phyloP scores from a whole-genome alignment of 23 tunicate species.

The Styela clava region DNA sequence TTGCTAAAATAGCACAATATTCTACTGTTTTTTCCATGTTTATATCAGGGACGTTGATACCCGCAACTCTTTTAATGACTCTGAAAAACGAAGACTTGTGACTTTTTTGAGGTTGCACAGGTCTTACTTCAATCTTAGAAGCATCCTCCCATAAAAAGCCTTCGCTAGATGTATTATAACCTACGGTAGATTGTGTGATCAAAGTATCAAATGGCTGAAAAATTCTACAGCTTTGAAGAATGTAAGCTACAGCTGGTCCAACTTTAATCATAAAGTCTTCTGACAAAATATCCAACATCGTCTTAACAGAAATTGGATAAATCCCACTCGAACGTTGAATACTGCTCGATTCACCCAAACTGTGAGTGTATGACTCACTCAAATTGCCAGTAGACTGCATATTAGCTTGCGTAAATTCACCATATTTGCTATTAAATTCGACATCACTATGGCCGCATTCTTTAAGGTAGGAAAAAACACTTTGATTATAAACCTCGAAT shows the following conservation, averaged over 20 bases:
- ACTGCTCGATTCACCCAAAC: not conserved
- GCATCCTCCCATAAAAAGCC: slow-evolving; percentile 6
- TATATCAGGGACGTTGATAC: not conserved
- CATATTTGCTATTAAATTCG: not conserved
- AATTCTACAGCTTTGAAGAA: not conserved
- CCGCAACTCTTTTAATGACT: slow-evolving; percentile 23
- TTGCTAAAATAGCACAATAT: not conserved
- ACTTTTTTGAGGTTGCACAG: not conserved
- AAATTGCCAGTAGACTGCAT: not conserved
- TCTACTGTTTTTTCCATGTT: not conserved
- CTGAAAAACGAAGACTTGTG: slow-evolving; percentile 16
- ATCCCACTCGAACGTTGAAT: not conserved
- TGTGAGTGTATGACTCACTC: not conserved
- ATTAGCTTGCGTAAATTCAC: not conserved
- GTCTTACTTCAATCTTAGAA: slow-evolving; percentile 20
- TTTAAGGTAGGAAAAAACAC: not conserved
- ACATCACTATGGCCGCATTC: not conserved
- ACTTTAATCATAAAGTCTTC: not conserved
- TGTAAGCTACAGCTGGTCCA: not conserved
- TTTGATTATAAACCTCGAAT: slow-evolving; percentile 63
- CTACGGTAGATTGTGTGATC: not conserved
- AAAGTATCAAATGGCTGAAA: not conserved
- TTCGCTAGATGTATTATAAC: not conserved
- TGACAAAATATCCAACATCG: not conserved
- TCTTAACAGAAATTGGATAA: slow-evolving; percentile 7